Base-by-base conservation (phyloP, 2,113 vertebrate species). In the Aspidoscelis tigris region DNA sequence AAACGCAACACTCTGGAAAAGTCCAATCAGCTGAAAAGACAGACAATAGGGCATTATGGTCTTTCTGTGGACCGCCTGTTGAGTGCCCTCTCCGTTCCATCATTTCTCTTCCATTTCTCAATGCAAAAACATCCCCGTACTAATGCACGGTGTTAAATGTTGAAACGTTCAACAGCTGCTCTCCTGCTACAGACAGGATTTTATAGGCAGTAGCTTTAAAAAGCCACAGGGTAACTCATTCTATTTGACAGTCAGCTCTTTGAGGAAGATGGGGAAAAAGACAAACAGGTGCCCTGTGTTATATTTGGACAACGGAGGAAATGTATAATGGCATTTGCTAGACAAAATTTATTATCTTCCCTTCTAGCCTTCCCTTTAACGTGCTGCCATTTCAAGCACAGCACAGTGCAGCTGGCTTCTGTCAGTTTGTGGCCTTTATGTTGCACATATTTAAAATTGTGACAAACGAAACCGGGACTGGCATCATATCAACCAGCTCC, bases 131-230 rank as follows among this genome's bases (percentile, higher is more conserved):
- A 44, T 78, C 44, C 65, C 21, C n/a, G 58, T 39, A 50, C 78
- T 79, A 80, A 74, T 65, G 70, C 69, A 73, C 74, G 43, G 70
- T 74, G 83, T 26, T 80, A 80, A 74, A 79, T 53, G 43, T 20
- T 85, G 70, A 66, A 85, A 68, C 69, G 66, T 66, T 79, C 77
- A 85, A 74, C 83, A 85, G 83, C 77, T 85, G 83, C 43, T 80
- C 83, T 80, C 83, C 5, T 65, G 77, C 73, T 66, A 68, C 83
- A 66, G 69, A 53, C 58, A 78, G 65, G 21, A 73, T 78, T 80
- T 41, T 50, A 73, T 44, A 80, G 83, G 74, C 70, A 41, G 44
- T 66, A 80, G 77, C 76, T 85, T 85, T 85, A 85, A 85, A 85
- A 85, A 85, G 55, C 43, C 39, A 26, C 58, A 50, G 68, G n/a